Evolutionary conservation across 2,797 vertebrate species (phyloP), one percentile per base, ranked within the genome.

Genomic region (Champsocephalus gunnari): DNA sequence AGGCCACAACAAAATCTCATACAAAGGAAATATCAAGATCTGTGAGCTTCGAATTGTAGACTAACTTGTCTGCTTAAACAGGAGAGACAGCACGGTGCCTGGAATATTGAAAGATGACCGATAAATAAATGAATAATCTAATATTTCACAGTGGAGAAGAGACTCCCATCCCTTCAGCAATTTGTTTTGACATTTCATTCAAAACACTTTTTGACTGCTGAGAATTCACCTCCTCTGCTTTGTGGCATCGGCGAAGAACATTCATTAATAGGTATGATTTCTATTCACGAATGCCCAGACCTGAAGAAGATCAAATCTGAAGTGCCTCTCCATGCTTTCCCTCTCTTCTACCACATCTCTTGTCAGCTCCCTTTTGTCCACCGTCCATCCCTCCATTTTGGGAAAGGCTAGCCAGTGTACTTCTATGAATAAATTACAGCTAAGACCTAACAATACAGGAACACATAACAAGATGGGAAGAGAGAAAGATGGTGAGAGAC

Each of bases 361-460:
- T 45, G n/a, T 63, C 68, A 66, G 60, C 57, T 79, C 66, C n/a
- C 76, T 61, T 60, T 66, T 73, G 74, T 80, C 74, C 64, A 77
- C 70, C 65, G 65, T 57, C 80, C 59, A 14, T 77, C 59, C 66
- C 34, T 84, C 63, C 69, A 70, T 81, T 86, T 63, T 70, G 47
- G 51, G 45, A 81, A 68, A 79, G 63, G 61, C 51, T 73, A 69
- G 66, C 51, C 58, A 48, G 61, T 59, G 48, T 80, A 51, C 34
- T 43, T 62, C 47, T 62, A 87, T 71, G 66, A 90, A 88, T 91
- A 83, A 89, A 89, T 86, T 59, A 87, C 73, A 50, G 41, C 43
- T 50, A 48, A 58, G 67, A 79, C 80, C 63, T 21, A 71, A 84
- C 79, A 69, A 74, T 77, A 75, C 53, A n/a, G 34, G 17, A 77